These are phyloP conservation scores for Orthosia cruda DNA, from an alignment of 2,888 invertebrate genomes.

Conservation along the genomic window DNA sequence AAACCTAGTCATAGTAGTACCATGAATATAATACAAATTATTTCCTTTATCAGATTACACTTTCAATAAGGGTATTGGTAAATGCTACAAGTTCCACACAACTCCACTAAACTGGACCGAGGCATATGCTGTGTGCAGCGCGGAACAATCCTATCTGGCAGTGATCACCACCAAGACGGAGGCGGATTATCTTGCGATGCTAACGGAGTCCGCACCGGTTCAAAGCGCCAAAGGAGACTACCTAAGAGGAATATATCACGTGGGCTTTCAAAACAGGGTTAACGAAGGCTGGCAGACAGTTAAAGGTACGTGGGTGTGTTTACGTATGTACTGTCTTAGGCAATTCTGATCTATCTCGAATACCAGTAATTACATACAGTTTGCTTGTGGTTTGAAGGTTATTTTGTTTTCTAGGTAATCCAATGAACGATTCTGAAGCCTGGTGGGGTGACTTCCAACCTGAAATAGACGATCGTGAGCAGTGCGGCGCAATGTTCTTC, in stretches of 20 bases:
- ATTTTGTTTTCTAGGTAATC: background rate
- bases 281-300: slow-evolving; percentile 57
- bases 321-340: background rate
- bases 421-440: slow-evolving; percentile 69
- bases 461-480: slow-evolving; percentile 61
- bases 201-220: background rate
- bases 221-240: background rate
- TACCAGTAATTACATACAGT: no score
- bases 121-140: slow-evolving; percentile 77
- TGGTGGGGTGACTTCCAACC: slow-evolving; percentile 80
- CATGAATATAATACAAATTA: no score
- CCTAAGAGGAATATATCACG: slow-evolving; percentile 14
- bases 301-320: background rate
- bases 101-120: slow-evolving; percentile 80
- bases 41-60: slow-evolving; percentile 73
- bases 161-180: background rate
- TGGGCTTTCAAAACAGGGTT: slow-evolving; percentile 1
- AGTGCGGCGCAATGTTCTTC: slow-evolving; percentile 80
- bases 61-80: slow-evolving; percentile 66
- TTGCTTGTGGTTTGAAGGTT: background rate
- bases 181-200: slow-evolving; percentile 7
- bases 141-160: slow-evolving; percentile 77
- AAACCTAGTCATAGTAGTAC: no score
- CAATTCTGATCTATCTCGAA: no score
- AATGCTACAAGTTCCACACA: slow-evolving; percentile 65